phyloP scores from a whole-genome alignment of 2,797 vertebrate species.

The Sebastiscus albofasciatus region DNA sequence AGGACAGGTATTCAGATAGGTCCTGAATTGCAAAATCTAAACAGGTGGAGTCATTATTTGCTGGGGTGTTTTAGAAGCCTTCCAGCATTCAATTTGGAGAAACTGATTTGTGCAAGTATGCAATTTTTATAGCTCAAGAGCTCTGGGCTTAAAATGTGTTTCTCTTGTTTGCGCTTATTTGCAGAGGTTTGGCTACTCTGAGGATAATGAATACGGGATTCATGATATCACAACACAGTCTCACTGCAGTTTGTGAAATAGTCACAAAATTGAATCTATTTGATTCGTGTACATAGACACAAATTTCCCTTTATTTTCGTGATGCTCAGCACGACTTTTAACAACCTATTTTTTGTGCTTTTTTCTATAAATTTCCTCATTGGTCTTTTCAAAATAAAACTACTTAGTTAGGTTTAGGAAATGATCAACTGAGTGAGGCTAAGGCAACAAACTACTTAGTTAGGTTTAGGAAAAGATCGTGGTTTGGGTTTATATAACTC shows the following conservation, averaged over 20 bases:
- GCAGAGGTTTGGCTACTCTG: not conserved
- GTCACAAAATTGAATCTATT: too few relatives aligned
- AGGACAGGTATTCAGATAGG: not conserved
- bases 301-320: too few relatives aligned
- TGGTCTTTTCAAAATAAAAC: not conserved
- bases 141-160: not conserved
- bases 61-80: not conserved
- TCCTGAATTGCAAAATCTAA: not conserved
- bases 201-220: not conserved
- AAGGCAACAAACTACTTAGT: too few relatives aligned
- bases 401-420: too few relatives aligned
- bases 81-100: not conserved
- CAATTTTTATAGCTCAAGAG: not conserved
- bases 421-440: too few relatives aligned
- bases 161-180: not conserved
- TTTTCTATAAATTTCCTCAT: not conserved
- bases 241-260: too few relatives aligned
- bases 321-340: too few relatives aligned
- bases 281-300: not conserved
- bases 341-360: not conserved
- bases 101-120: not conserved
- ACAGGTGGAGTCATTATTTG: not conserved
- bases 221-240: too few relatives aligned
- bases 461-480: not conserved
- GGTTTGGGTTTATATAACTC: not conserved